These are phyloP conservation scores for Mobula birostris DNA, from an alignment of 2,113 vertebrate species.

Conservation along the genomic window DNA sequence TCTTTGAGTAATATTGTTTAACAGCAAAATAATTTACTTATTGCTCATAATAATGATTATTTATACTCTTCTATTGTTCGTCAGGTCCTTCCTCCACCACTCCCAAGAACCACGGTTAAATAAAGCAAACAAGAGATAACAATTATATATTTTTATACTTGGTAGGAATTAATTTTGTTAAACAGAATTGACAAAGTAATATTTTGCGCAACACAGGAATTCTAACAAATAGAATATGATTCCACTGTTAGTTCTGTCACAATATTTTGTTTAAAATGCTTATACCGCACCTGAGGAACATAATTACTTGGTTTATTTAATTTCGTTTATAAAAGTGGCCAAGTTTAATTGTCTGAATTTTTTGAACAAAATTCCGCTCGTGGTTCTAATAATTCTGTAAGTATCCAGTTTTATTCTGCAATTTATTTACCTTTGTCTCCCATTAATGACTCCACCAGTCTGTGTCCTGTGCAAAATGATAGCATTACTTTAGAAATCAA, in stretches of 20 bases:
- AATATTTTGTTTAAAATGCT: background rate
- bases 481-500: constrained; percentile 57
- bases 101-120: background rate
- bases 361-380: background rate
- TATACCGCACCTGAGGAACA: background rate
- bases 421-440: constrained; percentile 40
- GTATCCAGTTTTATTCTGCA: constrained; percentile 31
- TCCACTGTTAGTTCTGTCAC: background rate
- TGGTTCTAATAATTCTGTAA: constrained; percentile 36
- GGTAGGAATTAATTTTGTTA: constrained; percentile 2
- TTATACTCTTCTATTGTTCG: constrained; percentile 14
- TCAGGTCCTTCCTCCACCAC: background rate
- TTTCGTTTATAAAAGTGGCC: background rate
- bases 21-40: constrained; percentile 36
- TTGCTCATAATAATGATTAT: constrained; percentile 36
- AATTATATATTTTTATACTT: background rate
- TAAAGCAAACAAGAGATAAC: constrained; percentile 14
- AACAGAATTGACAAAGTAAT: background rate
- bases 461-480: constrained; percentile 53
- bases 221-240: background rate
- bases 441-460: constrained; percentile 52
- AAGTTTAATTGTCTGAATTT: background rate
- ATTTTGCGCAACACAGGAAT: background rate
- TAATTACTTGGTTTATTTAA: background rate
- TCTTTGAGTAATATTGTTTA: constrained; percentile 31